These are phyloP conservation scores for Arvicanthis niloticus DNA, from an alignment of 2,113 vertebrate genomes.

Conservation along the genomic window DNA sequence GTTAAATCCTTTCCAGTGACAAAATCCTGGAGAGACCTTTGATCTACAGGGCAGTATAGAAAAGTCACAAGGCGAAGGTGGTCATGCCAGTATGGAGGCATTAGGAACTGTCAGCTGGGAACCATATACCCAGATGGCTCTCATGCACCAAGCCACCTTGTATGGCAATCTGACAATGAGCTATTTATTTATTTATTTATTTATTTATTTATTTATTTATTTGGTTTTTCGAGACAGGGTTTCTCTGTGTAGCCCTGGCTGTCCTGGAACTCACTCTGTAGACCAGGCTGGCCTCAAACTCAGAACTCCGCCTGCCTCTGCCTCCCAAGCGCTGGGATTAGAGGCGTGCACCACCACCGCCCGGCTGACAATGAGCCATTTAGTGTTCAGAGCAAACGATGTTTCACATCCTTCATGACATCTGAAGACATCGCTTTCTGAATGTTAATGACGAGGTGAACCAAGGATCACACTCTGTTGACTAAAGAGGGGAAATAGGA, in stretches of 20 bases:
- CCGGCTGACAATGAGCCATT: neutral
- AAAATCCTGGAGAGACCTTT: neutral
- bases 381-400: neutral
- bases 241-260: no score
- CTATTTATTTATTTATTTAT: no score
- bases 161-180: neutral
- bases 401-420: neutral
- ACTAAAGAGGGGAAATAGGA: neutral
- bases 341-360: no score
- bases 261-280: no score
- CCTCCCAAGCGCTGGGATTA: no score
- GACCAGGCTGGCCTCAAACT: no score
- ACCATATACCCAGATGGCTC: accelerated
- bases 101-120: neutral
- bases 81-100: neutral
- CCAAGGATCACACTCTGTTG: neutral
- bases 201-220: no score
- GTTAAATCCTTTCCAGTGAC: neutral
- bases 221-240: no score
- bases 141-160: neutral
- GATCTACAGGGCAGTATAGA: neutral
- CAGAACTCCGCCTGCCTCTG: no score
- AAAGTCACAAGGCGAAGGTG: neutral
- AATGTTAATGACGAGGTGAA: neutral
- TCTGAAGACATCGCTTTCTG: neutral